Conservation (phyloP, 2,113 vertebrate genomes). For the Hylia prasina region DNA sequence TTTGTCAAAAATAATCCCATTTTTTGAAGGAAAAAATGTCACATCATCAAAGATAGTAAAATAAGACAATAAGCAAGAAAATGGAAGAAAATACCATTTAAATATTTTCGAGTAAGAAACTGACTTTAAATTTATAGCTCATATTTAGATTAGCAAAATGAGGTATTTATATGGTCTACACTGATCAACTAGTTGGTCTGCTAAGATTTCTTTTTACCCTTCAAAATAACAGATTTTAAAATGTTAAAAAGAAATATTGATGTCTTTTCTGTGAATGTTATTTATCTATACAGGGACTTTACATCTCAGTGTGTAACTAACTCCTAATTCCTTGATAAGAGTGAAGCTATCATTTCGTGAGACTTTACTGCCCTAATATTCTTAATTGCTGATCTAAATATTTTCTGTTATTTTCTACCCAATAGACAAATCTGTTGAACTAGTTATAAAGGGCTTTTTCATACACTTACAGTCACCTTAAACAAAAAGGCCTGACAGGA, state of each 20-base stretch:
- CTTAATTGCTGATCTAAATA: not conserved
- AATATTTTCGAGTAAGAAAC: not conserved
- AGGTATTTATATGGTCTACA: not conserved
- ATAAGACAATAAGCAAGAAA: not conserved
- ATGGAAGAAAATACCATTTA: not conserved
- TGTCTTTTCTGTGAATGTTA: not conserved
- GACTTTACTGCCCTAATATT: not conserved
- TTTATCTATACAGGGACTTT: not conserved
- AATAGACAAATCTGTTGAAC: not conserved
- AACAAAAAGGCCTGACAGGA: not conserved
- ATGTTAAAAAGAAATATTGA: not conserved
- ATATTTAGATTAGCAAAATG: not conserved
- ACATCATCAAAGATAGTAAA: not conserved
- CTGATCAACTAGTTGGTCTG: not conserved
- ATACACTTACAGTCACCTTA: not conserved
- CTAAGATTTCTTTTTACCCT: not conserved
- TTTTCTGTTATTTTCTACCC: not conserved
- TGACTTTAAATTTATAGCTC: not conserved
- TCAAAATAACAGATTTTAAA: not conserved
- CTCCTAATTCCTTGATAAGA: not conserved
- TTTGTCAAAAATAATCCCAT: not conserved
- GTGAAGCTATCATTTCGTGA: not conserved
- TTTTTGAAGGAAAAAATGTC: not conserved
- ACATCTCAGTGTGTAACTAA: not conserved
- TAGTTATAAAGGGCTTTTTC: slow-evolving; percentile 16